These are phyloP conservation scores for Lasioglossum albipes DNA, from an alignment of 1,140 invertebrate genomes.

Conservation along the genomic window DNA sequence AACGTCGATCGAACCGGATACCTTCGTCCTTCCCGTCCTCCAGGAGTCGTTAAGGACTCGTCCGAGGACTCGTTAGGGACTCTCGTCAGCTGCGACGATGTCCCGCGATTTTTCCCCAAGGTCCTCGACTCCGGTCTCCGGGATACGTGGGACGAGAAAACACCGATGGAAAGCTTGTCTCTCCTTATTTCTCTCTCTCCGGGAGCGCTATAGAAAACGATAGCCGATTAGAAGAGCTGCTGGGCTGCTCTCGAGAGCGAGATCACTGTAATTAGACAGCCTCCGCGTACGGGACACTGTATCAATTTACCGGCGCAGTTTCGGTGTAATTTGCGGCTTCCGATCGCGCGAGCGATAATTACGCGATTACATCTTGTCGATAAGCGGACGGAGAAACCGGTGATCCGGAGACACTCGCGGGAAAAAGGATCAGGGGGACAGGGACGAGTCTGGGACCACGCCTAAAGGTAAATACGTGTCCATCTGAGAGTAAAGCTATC, in stretches of 20 bases:
- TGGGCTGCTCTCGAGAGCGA: not conserved
- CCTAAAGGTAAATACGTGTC: not conserved
- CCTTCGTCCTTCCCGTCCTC: not conserved
- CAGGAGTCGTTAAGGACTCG: constrained; percentile 16
- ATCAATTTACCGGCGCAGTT: not conserved
- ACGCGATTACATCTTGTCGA: not conserved
- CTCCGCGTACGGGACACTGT: no score
- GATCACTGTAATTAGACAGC: constrained; percentile 23
- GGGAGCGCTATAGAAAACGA: not conserved
- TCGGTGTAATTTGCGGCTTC: constrained; percentile 16
- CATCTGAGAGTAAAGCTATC: no score
- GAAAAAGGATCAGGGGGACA: not conserved
- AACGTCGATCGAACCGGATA: not conserved
- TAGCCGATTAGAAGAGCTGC: constrained; percentile 8
- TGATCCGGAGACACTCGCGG: not conserved
- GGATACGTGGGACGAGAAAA: not conserved
- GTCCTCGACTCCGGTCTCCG: not conserved
- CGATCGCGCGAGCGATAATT: constrained; percentile 3
- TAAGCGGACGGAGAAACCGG: not conserved
- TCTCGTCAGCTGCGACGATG: constrained; percentile 24
- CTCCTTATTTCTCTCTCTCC: no score
- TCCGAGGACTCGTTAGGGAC: constrained; percentile 21
- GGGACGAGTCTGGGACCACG: not conserved
- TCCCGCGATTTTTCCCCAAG: constrained; percentile 33
- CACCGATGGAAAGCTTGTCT: not conserved